Conservation (phyloP, 2,888 invertebrate genomes). For the Antitype chi region DNA sequence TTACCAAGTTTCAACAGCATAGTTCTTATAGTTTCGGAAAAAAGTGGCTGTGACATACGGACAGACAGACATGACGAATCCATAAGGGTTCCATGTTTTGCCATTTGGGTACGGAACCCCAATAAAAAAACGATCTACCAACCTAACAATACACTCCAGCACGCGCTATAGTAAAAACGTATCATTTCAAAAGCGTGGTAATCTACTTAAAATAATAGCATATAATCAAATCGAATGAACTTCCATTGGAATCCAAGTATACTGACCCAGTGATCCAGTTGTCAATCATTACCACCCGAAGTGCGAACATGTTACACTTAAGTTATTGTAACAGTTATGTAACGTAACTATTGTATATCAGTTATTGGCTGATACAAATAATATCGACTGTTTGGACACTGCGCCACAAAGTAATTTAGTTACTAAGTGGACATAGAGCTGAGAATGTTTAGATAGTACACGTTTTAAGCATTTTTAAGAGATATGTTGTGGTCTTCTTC, state of each 20-base stretch:
- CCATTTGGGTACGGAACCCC: too few species aligned
- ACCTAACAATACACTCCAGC: not conserved
- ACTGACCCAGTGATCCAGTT: slow-evolving; percentile 54
- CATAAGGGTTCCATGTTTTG: too few species aligned
- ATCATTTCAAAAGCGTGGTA: slow-evolving; percentile 35
- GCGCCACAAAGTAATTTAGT: slow-evolving; percentile 36
- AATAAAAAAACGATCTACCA: not conserved
- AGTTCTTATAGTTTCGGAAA: too few species aligned
- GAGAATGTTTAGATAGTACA: slow-evolving; percentile 42
- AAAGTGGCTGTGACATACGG: too few species aligned
- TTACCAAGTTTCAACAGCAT: too few species aligned
- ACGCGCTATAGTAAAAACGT: slow-evolving; percentile 12
- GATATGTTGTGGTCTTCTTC: too few species aligned
- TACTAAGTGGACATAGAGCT: slow-evolving; percentile 44
- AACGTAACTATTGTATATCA: slow-evolving; percentile 49
- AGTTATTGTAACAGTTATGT: slow-evolving; percentile 31
- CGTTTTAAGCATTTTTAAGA: too few species aligned
- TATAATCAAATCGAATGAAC: slow-evolving; percentile 19
- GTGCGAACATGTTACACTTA: slow-evolving; percentile 51
- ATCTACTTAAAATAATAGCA: slow-evolving; percentile 26
- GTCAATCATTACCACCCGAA: slow-evolving; percentile 49
- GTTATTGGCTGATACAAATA: slow-evolving; percentile 62
- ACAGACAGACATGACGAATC: too few species aligned
- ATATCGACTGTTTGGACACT: slow-evolving; percentile 64
- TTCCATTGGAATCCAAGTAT: slow-evolving; percentile 23